Evolutionary conservation across 2,888 invertebrate genomes (phyloP).

Genomic region (Thereva nobilitata): DNA sequence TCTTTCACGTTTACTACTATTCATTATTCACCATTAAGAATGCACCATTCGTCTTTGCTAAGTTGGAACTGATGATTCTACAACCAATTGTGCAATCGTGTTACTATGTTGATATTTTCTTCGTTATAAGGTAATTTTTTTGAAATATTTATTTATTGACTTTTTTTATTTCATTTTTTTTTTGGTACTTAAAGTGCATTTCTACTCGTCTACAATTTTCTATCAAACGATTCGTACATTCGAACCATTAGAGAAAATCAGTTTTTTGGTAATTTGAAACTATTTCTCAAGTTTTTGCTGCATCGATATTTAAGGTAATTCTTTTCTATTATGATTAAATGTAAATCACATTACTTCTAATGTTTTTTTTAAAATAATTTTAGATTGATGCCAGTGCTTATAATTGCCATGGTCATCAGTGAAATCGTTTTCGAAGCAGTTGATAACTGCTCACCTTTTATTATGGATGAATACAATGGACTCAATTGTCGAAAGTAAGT

Average conservation of each 20-base stretch:
- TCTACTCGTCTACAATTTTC: constrained; percentile 49
- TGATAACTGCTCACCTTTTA: constrained; percentile 50
- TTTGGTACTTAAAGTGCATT: constrained; percentile 45
- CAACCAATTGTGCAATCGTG: constrained; percentile 50
- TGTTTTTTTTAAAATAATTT: constrained; percentile 24
- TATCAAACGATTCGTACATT: constrained; percentile 45
- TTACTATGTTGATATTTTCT: constrained; percentile 52
- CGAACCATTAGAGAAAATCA: constrained; percentile 44
- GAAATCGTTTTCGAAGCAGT: constrained; percentile 48
- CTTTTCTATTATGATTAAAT: constrained; percentile 10
- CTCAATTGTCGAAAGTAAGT: constrained; percentile 50
- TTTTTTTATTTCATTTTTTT: background rate
- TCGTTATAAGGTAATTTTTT: constrained; percentile 49
- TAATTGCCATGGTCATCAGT: constrained; percentile 48
- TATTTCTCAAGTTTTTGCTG: constrained; percentile 46
- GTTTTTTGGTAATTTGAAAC: constrained; percentile 44
- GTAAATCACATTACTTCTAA: background rate
- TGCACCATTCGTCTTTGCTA: constrained; percentile 48
- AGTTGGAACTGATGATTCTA: constrained; percentile 46
- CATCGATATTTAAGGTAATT: constrained; percentile 50
- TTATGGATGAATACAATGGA: constrained; percentile 48
- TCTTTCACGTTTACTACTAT: constrained; percentile 51
- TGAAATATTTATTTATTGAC: constrained; percentile 2
- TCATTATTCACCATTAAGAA: constrained; percentile 49
- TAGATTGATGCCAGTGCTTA: constrained; percentile 51